A percentile compares a stretch with the other conserved stretches of the same genome.
Evolutionary conservation across 2,113 vertebrate species (phyloP).

Genomic region (Pachypanchax playfairii): DNA sequence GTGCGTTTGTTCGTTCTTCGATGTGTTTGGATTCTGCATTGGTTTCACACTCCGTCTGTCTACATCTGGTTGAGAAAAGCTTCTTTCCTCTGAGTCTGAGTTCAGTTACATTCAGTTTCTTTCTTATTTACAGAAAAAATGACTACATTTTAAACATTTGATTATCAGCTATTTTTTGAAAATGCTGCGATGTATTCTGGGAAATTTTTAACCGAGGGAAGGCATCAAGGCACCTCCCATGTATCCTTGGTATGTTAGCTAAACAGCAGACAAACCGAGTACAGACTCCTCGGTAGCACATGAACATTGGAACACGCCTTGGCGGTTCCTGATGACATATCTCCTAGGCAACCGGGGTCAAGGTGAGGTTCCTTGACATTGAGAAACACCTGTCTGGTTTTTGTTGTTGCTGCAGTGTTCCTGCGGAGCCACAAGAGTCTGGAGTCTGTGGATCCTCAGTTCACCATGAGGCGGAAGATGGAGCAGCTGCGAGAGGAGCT

Average conservation of each 20-base stretch:
- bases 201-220: too few relatives aligned
- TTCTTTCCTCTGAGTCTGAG: neutral
- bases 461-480: conserved; percentile 95
- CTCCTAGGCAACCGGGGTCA: too few relatives aligned
- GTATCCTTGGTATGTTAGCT: too few relatives aligned
- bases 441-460: conserved; percentile 92
- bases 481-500: conserved; percentile 93
- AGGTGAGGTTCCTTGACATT: too few relatives aligned
- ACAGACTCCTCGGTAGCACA: too few relatives aligned
- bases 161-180: too few relatives aligned
- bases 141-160: too few relatives aligned
- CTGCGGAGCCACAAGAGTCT: conserved; percentile 89
- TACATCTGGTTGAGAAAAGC: neutral
- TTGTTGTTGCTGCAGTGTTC: conserved; percentile 80
- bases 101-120: conserved; percentile 1
- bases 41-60: conserved; percentile 6
- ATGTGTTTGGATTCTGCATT: neutral
- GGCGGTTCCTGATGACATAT: too few relatives aligned
- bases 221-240: too few relatives aligned
- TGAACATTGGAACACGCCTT: too few relatives aligned
- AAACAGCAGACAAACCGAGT: too few relatives aligned
- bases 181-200: too few relatives aligned
- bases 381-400: neutral
- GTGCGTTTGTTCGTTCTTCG: conserved; percentile 7
- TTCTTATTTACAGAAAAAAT: neutral